These are phyloP conservation scores for Bombycilla garrulus DNA, from an alignment of 2,113 vertebrate genomes.

Conservation along the genomic window DNA sequence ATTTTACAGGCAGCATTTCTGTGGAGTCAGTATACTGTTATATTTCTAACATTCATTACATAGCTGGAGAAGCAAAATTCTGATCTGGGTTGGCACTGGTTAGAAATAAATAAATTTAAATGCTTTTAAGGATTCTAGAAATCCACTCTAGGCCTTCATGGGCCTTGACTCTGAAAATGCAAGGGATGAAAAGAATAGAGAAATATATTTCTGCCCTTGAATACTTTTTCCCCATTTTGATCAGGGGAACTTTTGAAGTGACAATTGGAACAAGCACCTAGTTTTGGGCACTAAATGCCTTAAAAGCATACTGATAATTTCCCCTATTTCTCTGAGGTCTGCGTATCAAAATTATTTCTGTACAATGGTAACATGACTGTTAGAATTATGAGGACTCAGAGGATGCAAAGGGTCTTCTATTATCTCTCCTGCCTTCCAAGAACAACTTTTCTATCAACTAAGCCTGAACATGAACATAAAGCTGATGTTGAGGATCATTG, in stretches of 20 bases:
- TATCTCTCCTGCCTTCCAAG: neutral
- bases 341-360: neutral
- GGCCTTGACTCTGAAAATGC: neutral
- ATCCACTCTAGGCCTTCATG: neutral
- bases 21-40: neutral
- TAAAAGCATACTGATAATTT: neutral
- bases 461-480: neutral
- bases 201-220: neutral
- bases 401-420: neutral
- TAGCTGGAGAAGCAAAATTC: neutral
- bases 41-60: neutral
- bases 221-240: neutral
- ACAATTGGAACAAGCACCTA: neutral
- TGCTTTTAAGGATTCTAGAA: neutral
- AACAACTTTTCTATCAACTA: neutral
- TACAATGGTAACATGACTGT: neutral
- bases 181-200: neutral
- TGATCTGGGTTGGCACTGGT: neutral
- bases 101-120: neutral
- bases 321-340: rapidly evolving
- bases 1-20: neutral
- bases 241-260: neutral
- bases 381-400: neutral
- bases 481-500: neutral
- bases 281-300: neutral